Conservation (phyloP, 2,113 vertebrate species). For the Chamaetylas fuelleborni region DNA sequence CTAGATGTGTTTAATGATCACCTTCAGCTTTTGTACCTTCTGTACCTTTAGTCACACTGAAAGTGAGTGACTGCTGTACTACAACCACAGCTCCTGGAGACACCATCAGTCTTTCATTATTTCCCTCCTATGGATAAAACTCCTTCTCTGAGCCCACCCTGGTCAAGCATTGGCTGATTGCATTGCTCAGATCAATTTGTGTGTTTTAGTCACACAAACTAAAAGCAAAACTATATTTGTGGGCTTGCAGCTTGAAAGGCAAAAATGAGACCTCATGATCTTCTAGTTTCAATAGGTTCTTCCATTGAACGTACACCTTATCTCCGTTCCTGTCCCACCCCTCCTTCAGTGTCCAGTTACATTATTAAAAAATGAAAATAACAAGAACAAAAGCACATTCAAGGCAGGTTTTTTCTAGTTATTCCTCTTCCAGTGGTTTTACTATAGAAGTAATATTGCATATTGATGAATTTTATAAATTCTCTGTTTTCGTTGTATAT, state of each 20-base stretch:
- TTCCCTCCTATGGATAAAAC: not conserved
- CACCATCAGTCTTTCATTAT: not conserved
- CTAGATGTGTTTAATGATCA: not conserved
- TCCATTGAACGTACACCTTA: not conserved
- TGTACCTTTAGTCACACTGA: not conserved
- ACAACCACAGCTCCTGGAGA: not conserved
- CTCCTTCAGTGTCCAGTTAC: not conserved
- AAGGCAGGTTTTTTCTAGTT: accelerated
- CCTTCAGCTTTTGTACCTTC: not conserved
- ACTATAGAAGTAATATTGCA: not conserved
- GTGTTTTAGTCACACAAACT: too few relatives aligned
- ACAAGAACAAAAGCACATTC: not conserved
- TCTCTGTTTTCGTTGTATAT: not conserved
- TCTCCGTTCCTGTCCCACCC: not conserved
- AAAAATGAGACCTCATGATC: not conserved
- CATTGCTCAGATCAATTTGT: not conserved
- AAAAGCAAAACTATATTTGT: not conserved
- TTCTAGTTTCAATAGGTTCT: not conserved
- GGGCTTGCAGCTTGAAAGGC: not conserved
- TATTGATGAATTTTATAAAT: not conserved
- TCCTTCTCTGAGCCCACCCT: not conserved
- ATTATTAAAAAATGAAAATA: not conserved
- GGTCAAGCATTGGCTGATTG: not conserved
- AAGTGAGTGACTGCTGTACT: not conserved
- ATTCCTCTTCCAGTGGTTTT: not conserved